A percentile compares a stretch with the other conserved stretches of the same genome.
Evolutionary conservation across 2,888 invertebrate genomes (phyloP).

Genomic region (Suillia variegata): DNA sequence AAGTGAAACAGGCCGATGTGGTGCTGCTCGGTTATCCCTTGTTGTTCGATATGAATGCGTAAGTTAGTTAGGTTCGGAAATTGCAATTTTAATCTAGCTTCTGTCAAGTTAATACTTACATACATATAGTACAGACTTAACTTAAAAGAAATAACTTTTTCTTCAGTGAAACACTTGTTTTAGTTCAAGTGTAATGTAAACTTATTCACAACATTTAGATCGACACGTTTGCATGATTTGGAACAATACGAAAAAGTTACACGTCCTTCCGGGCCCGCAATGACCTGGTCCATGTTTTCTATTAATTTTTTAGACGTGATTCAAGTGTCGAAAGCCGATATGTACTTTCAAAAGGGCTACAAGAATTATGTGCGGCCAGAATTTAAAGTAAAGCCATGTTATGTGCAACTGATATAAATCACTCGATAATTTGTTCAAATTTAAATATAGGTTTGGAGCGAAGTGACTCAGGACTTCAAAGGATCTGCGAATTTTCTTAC

Average conservation of each 20-base stretch:
- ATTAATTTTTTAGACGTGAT: constrained; percentile 64
- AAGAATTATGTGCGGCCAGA: constrained; percentile 65
- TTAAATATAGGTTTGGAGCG: constrained; percentile 65
- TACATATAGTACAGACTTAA: background rate
- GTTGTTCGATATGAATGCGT: constrained; percentile 65
- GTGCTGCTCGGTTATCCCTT: constrained; percentile 67
- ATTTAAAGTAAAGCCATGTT: constrained; percentile 65
- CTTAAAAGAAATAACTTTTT: no score
- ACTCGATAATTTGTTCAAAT: background rate
- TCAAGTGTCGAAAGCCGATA: constrained; percentile 59
- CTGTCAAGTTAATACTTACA: background rate
- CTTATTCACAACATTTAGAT: constrained; percentile 33
- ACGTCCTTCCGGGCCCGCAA: constrained; percentile 65
- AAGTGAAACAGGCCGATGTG: constrained; percentile 68
- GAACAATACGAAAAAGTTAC: constrained; percentile 66
- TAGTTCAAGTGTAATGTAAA: no score
- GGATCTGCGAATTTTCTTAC: constrained; percentile 68
- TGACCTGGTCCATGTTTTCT: constrained; percentile 71
- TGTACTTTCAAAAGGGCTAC: constrained; percentile 64
- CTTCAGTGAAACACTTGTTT: no score
- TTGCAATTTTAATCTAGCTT: no score
- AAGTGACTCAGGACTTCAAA: constrained; percentile 62
- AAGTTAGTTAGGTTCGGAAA: constrained; percentile 11
- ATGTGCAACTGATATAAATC: no score
- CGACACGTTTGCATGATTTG: constrained; percentile 63